Evolutionary conservation across 1,140 invertebrate genomes (phyloP).

Genomic region (Stegodyphus mimosarum): DNA sequence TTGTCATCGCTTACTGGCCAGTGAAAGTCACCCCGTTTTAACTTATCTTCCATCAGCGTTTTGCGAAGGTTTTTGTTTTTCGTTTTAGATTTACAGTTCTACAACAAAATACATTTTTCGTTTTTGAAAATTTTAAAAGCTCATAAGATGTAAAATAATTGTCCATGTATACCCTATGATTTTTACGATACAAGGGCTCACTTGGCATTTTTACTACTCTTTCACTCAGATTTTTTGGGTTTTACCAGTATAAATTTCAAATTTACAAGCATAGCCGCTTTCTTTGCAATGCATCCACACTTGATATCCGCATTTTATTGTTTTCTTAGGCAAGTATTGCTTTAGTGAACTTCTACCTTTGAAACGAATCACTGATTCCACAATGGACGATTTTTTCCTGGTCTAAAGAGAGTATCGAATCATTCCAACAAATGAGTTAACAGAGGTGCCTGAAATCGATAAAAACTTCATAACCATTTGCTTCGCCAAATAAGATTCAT

Average conservation of each 20-base stretch:
- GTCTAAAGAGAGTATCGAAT: neutral
- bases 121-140: neutral
- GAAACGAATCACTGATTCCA: neutral
- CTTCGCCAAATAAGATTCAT: neutral
- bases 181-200: neutral
- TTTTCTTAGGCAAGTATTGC: neutral
- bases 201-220: neutral
- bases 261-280: slow-evolving; percentile 2
- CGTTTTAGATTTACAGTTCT: neutral
- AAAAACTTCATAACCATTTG: neutral
- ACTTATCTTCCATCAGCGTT: neutral
- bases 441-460: neutral
- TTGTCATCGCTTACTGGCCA: neutral
- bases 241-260: slow-evolving; percentile 1
- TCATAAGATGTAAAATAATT: slow-evolving; percentile 5
- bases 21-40: neutral
- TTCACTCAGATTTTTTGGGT: neutral
- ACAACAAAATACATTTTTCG: slow-evolving; percentile 8
- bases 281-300: neutral
- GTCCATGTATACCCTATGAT: neutral
- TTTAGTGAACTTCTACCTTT: neutral
- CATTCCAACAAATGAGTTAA: neutral
- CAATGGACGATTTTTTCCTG: neutral
- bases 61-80: slow-evolving; percentile 2
- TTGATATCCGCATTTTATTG: neutral